Percentiles rank a stretch among this genome's conserved stretches.
Conservation (phyloP, 2,113 vertebrate species). For the Taurulus bubalis region DNA sequence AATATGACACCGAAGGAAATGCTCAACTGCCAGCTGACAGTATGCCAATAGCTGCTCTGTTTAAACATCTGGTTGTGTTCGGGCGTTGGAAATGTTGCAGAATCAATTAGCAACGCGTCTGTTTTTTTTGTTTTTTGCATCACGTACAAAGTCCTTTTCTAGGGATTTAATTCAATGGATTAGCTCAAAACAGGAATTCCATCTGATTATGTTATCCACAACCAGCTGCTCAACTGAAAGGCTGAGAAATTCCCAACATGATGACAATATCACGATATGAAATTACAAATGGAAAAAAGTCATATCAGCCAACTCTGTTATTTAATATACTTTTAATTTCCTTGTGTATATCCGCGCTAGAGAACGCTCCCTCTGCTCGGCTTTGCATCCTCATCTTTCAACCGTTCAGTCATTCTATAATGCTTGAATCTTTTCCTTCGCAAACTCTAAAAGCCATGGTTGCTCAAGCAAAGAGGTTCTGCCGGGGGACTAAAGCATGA, state of each 20-base stretch:
- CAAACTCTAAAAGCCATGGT: not conserved
- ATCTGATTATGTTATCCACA: not conserved
- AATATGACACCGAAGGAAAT: not conserved
- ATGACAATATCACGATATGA: not conserved
- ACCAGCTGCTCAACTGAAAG: not conserved
- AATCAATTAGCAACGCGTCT: not conserved
- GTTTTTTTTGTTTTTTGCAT: not conserved
- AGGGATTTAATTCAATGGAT: not conserved
- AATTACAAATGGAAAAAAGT: not conserved
- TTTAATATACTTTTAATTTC: conserved; percentile 37
- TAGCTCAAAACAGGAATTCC: not conserved
- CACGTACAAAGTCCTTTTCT: not conserved
- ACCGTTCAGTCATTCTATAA: conserved; percentile 1
- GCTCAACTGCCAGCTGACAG: not conserved
- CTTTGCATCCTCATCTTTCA: not conserved
- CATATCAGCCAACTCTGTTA: not conserved
- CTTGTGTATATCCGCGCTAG: not conserved
- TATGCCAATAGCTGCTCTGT: not conserved
- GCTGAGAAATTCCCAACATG: not conserved
- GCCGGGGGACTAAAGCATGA: not conserved
- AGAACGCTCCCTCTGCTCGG: conserved; percentile 20
- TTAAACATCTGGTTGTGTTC: not conserved
- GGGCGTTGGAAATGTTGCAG: not conserved
- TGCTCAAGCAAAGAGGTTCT: conserved; percentile 15
- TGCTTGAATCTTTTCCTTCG: conserved; percentile 5